Evolutionary conservation across 1,140 invertebrate genomes (phyloP), one percentile per base, ranked within the genome.

Genomic region (Uloborus diversus): DNA sequence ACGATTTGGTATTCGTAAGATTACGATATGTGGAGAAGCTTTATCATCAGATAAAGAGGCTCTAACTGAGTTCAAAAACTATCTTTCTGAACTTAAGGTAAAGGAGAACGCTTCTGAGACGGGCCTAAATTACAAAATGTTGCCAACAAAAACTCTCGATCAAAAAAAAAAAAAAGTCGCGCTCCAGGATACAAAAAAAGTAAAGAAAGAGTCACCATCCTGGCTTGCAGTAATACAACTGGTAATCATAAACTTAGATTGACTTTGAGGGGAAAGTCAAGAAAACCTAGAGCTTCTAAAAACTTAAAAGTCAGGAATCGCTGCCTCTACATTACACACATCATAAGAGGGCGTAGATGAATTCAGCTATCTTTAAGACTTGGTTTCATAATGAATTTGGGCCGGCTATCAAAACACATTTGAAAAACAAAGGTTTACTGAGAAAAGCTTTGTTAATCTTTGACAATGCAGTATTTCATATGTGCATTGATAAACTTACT

Each of bases 371-470:
- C 7, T 69, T 69, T 32, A 56, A 32, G 30, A 51, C 30, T 17
- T 69, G 25, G 66, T 69, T 53, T 11, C 7, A 69, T 17, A 32
- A 51, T 3, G n/a, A 51, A 7, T 69, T 53, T 53, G 25, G 30
- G 4, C 47, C 66, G n/a, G 20, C 42, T 51, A 49, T 69, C 0
- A 20, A 53, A 20, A 69, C 51, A n/a, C 47, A 51, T 56, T 25
- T 69, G 27, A 69, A 56, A 32, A 30, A 69, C 28, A 13, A 69
- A 56, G n/a, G n/a, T 30, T 56, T 69, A 30, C 47, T 27, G 33
- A 32, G 27, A 13, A 69, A 53, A 69, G 42, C 42, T 35, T 11
- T 28, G 27, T 25, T 69, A 69, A 51, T 69, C 33, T n/a, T 69
- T 20, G 32, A 69, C 14, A 69, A 69, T 33, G 9, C 14, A 20